Evolutionary conservation across 1,140 invertebrate genomes (phyloP).

Genomic region (Listronotus bonariensis): DNA sequence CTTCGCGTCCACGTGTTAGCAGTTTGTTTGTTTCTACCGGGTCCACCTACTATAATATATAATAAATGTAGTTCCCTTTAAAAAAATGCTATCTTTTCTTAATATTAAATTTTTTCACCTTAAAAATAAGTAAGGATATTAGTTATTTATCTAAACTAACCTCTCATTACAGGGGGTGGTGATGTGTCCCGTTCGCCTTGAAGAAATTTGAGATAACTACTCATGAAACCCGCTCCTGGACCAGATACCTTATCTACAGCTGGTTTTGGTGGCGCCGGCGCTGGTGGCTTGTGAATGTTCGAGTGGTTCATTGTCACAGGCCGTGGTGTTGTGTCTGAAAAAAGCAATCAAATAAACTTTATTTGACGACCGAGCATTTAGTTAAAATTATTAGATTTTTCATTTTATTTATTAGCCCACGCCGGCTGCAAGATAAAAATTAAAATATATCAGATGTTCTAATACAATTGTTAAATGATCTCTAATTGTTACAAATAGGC

Average conservation of each 20-base stretch:
- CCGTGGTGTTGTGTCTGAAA: constrained; percentile 47
- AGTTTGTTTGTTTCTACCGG: constrained; percentile 28
- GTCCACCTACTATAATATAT: constrained; percentile 19
- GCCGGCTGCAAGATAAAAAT: too few relatives aligned
- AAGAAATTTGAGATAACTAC: constrained; percentile 81
- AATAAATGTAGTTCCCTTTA: neutral
- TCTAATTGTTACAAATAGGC: too few relatives aligned
- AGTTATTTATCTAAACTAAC: constrained; percentile 39
- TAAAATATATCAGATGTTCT: too few relatives aligned
- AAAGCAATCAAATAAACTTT: neutral
- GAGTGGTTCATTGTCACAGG: constrained; percentile 43
- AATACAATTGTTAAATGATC: too few relatives aligned
- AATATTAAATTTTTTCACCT: too few relatives aligned
- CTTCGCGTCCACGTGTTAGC: constrained; percentile 29
- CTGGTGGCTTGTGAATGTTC: constrained; percentile 2
- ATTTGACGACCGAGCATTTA: neutral
- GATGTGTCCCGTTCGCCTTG: constrained; percentile 80
- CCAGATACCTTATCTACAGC: constrained; percentile 57
- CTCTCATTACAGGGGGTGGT: constrained; percentile 69
- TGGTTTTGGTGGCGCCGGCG: constrained; percentile 56
- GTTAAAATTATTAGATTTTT: neutral
- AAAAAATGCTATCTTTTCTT: neutral
- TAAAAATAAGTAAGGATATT: too few relatives aligned
- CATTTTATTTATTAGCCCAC: too few relatives aligned
- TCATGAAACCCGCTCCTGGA: constrained; percentile 78